These are phyloP conservation scores for Ornithoptera alexandrae DNA, from an alignment of 2,888 invertebrate genomes.

Conservation along the genomic window DNA sequence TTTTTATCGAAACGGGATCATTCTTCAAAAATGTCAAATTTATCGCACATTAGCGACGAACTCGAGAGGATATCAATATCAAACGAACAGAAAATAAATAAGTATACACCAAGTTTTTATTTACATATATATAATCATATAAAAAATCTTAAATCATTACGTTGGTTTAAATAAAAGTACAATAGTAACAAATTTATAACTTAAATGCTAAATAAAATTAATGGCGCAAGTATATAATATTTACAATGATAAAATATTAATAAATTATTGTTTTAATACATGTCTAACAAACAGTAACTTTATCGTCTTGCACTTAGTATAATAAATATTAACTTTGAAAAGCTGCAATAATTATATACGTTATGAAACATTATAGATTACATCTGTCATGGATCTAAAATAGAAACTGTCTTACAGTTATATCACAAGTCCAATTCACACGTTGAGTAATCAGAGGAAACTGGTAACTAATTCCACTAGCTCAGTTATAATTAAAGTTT, in stretches of 20 bases:
- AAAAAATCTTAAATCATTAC: background rate
- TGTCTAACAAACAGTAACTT: background rate
- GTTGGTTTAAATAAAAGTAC: background rate
- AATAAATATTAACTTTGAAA: constrained; percentile 4
- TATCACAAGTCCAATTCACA: constrained; percentile 22
- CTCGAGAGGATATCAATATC: background rate
- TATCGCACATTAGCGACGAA: background rate
- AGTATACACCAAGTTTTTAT: background rate
- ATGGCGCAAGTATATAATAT: background rate
- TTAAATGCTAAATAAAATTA: background rate
- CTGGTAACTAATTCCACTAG: constrained; percentile 29
- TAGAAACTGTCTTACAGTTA: constrained; percentile 1
- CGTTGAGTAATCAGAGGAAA: constrained; percentile 4
- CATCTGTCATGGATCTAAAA: background rate
- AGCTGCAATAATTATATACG: background rate
- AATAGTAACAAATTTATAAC: background rate
- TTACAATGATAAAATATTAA: background rate
- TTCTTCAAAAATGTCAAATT: constrained; percentile 18
- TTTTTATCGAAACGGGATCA: constrained; percentile 15
- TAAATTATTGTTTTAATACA: background rate
- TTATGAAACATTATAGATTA: background rate
- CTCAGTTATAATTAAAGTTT: constrained; percentile 23
- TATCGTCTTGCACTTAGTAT: background rate
- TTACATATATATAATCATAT: background rate
- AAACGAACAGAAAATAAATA: background rate